Evolutionary conservation across 1,140 invertebrate genomes (phyloP).

Genomic region (Euwallacea similis): DNA sequence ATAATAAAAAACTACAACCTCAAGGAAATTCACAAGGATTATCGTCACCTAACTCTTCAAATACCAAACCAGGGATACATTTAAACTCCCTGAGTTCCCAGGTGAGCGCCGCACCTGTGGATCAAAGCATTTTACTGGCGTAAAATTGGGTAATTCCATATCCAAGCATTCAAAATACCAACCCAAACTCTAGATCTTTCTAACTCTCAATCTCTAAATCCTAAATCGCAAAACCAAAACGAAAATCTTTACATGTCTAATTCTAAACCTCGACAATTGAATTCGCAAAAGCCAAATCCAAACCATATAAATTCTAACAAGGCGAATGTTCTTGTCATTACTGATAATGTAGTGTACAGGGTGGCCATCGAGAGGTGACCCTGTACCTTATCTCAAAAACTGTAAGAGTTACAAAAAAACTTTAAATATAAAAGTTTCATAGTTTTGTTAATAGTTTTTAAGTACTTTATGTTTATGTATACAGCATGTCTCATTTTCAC

Average conservation of each 20-base stretch:
- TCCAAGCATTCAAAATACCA: not conserved
- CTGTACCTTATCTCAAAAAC: too few species aligned
- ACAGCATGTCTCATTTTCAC: too few species aligned
- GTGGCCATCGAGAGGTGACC: too few species aligned
- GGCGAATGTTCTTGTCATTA: too few species aligned
- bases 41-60: conserved; percentile 4
- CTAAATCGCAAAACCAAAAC: not conserved
- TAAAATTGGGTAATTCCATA: conserved; percentile 4
- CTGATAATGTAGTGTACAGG: too few species aligned
- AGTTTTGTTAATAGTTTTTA: too few species aligned
- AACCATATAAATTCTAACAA: too few species aligned
- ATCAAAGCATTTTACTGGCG: conserved; percentile 18
- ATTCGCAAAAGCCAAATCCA: not conserved
- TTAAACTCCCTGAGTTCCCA: conserved; percentile 30
- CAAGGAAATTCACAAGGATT: not conserved
- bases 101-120: conserved; percentile 18
- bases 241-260: not conserved
- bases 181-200: not conserved
- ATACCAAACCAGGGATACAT: not conserved
- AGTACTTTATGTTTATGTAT: too few species aligned
- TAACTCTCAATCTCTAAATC: not conserved
- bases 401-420: too few species aligned
- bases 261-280: not conserved
- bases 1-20: not conserved
- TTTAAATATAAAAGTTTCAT: too few species aligned